phyloP scores from a whole-genome alignment of 2,797 vertebrate species.

The Carcharodon carcharias region DNA sequence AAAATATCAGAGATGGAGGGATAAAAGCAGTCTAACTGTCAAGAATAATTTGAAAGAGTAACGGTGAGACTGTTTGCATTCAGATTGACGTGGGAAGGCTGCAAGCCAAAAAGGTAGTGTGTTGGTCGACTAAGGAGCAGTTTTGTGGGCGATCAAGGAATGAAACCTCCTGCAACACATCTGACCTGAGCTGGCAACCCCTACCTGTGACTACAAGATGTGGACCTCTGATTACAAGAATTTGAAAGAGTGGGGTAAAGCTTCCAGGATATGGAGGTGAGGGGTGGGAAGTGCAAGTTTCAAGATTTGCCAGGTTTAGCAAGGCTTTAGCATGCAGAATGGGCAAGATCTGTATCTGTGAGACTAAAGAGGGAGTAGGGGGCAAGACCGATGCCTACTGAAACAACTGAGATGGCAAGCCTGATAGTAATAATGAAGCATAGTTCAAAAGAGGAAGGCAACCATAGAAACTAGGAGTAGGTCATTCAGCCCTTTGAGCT shows the following conservation, averaged over 20 bases:
- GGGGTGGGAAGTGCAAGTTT: not conserved
- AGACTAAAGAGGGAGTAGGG: not conserved
- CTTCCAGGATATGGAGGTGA: not conserved
- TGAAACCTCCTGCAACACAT: not conserved
- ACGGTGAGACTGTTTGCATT: not conserved
- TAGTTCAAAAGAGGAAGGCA: not conserved
- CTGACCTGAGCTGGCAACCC: not conserved
- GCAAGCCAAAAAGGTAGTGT: not conserved
- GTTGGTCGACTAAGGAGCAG: not conserved
- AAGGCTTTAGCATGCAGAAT: not conserved
- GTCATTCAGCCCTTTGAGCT: no score
- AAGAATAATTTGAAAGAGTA: not conserved
- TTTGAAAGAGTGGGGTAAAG: not conserved
- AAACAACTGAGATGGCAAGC: not conserved
- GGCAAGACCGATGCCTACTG: not conserved
- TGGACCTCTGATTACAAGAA: not conserved
- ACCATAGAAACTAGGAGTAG: not conserved
- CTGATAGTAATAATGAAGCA: not conserved
- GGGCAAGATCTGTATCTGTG: not conserved
- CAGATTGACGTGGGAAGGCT: not conserved
- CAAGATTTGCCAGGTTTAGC: not conserved
- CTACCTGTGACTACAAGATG: not conserved
- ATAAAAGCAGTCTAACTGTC: not conserved
- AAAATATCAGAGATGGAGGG: no score
- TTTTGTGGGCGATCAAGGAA: not conserved